A percentile compares a stretch with the other conserved stretches of the same genome.
phyloP scores from a whole-genome alignment of 2,113 vertebrate species.

The Vireo altiloquus region DNA sequence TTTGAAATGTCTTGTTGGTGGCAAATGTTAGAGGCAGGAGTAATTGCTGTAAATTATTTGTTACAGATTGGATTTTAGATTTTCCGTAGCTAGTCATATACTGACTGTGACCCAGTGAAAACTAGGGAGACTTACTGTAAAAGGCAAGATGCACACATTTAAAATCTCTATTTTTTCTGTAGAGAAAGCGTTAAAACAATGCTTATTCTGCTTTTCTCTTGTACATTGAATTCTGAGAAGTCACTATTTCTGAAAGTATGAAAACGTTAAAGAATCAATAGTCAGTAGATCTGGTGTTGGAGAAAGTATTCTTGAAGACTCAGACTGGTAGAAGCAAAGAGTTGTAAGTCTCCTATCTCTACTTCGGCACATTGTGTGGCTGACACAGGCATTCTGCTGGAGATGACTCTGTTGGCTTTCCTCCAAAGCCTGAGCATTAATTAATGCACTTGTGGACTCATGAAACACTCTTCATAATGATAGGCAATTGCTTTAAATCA shows the following conservation, averaged over 20 bases:
- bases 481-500: slow-evolving; percentile 46
- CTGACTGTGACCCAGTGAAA: neutral
- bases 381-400: neutral
- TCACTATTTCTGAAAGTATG: neutral
- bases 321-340: neutral
- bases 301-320: neutral
- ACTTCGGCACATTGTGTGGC: neutral
- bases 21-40: neutral
- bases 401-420: slow-evolving; percentile 18
- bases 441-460: slow-evolving; percentile 23
- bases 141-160: neutral
- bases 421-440: slow-evolving; percentile 47
- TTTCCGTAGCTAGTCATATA: neutral
- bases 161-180: neutral
- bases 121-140: neutral
- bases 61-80: neutral
- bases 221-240: neutral
- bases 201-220: neutral
- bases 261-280: neutral
- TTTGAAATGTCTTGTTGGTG: neutral
- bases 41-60: neutral
- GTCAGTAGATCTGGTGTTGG: neutral
- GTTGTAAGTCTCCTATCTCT: neutral
- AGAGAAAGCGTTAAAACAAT: neutral
- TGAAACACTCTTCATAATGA: slow-evolving; percentile 41